Conservation (phyloP, 2,113 vertebrate species). For the Burhinus oedicnemus region DNA sequence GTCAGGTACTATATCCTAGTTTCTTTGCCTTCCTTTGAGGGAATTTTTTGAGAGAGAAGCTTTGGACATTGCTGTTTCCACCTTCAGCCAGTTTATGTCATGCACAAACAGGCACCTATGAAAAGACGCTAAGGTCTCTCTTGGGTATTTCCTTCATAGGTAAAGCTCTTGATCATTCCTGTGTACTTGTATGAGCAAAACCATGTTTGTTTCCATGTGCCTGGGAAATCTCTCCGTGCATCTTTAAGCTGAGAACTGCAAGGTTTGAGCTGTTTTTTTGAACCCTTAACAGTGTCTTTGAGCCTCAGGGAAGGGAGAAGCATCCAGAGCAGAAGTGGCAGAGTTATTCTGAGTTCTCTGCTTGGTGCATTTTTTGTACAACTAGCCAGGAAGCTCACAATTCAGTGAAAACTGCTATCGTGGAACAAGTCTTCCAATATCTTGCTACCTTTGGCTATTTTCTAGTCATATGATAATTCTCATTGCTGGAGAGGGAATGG, state of each 20-base stretch:
- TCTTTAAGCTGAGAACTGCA: neutral
- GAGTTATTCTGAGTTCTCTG: neutral
- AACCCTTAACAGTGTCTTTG: neutral
- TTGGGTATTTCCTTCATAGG: neutral
- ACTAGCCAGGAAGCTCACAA: neutral
- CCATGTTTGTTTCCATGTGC: neutral
- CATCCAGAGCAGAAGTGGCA: neutral
- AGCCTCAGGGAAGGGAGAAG: neutral
- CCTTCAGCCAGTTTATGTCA: neutral
- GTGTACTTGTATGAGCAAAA: neutral
- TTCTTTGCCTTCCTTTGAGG: neutral
- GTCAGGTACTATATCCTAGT: neutral
- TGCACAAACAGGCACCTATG: neutral
- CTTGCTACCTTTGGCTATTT: neutral
- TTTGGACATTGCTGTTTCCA: neutral
- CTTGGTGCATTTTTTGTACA: rapidly evolving
- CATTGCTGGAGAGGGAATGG: neutral
- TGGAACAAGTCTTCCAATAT: neutral
- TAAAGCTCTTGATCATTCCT: neutral
- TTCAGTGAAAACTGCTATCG: neutral
- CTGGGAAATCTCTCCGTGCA: neutral
- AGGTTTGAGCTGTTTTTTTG: neutral
- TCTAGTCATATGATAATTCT: neutral
- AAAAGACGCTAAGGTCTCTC: neutral
- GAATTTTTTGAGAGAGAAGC: neutral